Conservation (phyloP, 2,888 invertebrate genomes). For the Megaustenia siamemsis region DNA sequence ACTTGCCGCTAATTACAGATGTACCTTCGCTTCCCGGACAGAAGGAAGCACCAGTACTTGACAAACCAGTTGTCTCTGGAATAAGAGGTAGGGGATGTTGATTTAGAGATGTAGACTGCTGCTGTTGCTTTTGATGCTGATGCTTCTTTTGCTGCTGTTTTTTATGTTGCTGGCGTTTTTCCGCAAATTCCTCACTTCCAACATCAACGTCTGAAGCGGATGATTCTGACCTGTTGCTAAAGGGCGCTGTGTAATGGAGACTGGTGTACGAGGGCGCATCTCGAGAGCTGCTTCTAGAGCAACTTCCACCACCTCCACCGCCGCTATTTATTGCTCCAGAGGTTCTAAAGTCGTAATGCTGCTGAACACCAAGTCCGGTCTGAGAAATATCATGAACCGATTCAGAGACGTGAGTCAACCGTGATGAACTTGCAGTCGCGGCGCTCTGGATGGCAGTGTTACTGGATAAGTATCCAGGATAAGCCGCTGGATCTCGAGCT, state of each 20-base stretch:
- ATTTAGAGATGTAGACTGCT: conserved; percentile 15
- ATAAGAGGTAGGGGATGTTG: conserved; percentile 22
- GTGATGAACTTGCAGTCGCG: conserved; percentile 56
- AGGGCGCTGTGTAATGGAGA: conserved; percentile 67
- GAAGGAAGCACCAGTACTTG: neutral
- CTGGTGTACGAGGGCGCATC: conserved; percentile 58
- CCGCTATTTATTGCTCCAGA: conserved; percentile 15
- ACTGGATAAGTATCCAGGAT: conserved; percentile 63
- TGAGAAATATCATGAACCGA: conserved; percentile 20
- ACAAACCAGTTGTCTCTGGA: neutral
- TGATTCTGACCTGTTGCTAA: conserved; percentile 78
- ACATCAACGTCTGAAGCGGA: conserved; percentile 79
- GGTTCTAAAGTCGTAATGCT: conserved; percentile 57
- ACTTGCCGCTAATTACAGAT: neutral
- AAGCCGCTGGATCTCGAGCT: conserved; percentile 63
- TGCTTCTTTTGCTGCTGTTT: conserved; percentile 46
- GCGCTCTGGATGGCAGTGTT: conserved; percentile 60
- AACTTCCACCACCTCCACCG: conserved; percentile 57
- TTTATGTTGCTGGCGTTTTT: conserved; percentile 58
- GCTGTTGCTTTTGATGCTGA: conserved; percentile 40
- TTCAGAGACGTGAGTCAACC: conserved; percentile 53
- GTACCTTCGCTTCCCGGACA: neutral
- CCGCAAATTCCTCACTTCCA: conserved; percentile 72
- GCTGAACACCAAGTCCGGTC: conserved; percentile 21
- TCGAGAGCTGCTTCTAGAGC: conserved; percentile 72